Evolutionary conservation across 2,888 invertebrate genomes (phyloP).

Genomic region (Melanophora roralis): DNA sequence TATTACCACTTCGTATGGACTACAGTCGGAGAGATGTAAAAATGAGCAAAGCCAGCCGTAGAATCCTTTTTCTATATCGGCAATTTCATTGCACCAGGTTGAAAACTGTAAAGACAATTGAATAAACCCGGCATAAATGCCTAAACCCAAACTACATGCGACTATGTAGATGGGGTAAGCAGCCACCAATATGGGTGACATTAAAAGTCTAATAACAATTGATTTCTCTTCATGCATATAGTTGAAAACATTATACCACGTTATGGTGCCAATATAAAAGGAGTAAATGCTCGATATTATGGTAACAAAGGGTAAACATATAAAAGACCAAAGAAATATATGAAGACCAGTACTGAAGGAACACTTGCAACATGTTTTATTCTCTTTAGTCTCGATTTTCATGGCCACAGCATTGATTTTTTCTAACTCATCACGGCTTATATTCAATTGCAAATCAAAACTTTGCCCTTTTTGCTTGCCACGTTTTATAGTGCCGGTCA

Average conservation of each 20-base stretch:
- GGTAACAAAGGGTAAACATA: constrained; percentile 83
- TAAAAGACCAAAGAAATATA: constrained; percentile 81
- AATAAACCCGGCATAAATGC: constrained; percentile 82
- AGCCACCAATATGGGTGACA: constrained; percentile 83
- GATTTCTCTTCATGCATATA: constrained; percentile 83
- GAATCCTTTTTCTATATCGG: constrained; percentile 87
- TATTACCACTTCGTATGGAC: constrained; percentile 82
- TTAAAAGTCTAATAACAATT: constrained; percentile 80
- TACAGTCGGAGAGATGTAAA: constrained; percentile 83
- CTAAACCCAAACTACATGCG: constrained; percentile 82
- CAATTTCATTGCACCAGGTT: constrained; percentile 84
- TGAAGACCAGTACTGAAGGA: constrained; percentile 82
- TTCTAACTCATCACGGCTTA: constrained; percentile 84
- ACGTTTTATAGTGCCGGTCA: constrained; percentile 85
- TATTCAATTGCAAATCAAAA: constrained; percentile 84
- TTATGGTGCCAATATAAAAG: constrained; percentile 85
- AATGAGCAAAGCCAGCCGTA: constrained; percentile 86
- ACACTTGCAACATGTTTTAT: constrained; percentile 79
- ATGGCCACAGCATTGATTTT: constrained; percentile 81
- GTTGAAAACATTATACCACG: constrained; percentile 87
- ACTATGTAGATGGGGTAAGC: constrained; percentile 84
- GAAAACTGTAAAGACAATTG: constrained; percentile 84
- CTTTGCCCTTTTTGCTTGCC: constrained; percentile 85
- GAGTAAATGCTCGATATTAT: constrained; percentile 82
- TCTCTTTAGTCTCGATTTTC: constrained; percentile 80